Conservation (phyloP, 2,113 vertebrate genomes). For the Neodon shergylaensis region DNA sequence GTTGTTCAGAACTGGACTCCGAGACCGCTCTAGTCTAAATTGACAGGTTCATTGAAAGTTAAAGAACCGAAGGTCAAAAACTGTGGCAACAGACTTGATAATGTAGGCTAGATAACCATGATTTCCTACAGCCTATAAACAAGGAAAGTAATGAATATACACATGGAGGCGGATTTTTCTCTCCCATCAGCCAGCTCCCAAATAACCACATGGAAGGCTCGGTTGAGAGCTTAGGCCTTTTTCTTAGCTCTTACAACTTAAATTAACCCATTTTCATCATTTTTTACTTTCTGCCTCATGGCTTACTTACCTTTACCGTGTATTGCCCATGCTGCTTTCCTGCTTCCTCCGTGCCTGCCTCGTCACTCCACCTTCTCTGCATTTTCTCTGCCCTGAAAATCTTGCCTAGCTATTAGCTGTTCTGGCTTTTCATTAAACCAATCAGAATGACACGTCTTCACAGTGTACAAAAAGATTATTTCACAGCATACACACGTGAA, state of each 20-base stretch:
- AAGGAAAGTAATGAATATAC: not conserved
- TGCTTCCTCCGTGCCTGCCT: not conserved
- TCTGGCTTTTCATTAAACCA: not conserved
- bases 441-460: not conserved
- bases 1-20: not conserved
- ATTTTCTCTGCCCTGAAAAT: not conserved
- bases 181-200: not conserved
- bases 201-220: not conserved
- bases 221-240: not conserved
- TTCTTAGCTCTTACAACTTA: not conserved
- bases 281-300: not conserved
- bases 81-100: not conserved
- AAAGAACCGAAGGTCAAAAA: not conserved
- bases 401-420: not conserved
- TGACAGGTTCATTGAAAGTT: not conserved
- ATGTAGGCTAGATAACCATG: not conserved
- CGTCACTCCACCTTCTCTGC: not conserved
- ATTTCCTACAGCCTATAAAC: conserved; percentile 6
- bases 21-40: not conserved
- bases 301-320: not conserved
- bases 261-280: not conserved
- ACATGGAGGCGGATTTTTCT: not conserved
- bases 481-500: not conserved
- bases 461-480: not conserved
- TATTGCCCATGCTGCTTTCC: not conserved